Evolutionary conservation across 2,888 invertebrate genomes (phyloP), one percentile per base, ranked within the genome.

Genomic region (Colostygia pectinataria): DNA sequence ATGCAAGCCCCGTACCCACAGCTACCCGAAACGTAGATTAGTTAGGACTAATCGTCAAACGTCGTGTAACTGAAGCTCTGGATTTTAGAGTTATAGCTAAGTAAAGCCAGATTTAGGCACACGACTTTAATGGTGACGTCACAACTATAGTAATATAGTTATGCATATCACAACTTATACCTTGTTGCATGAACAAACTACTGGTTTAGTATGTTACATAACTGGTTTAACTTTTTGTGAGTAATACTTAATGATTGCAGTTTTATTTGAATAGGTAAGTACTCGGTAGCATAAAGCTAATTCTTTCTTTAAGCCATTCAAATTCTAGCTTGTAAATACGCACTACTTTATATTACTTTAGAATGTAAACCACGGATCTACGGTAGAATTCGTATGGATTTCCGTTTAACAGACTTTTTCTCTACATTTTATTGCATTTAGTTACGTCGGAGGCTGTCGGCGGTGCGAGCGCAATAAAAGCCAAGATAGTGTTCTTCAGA

Each of bases 401-500:
- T 65, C 54, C 65, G 59, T 69, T 68, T 61, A 64, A 63, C 49
- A 48, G 62, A 67, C 57, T 65, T 70, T 63, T 62, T 68, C 55
- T 61, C 52, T 65, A 72, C 63, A 68, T 74, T 74, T 78, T 72
- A 77, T 76, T 77, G 66, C 70, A 77, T 81, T 78, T 76, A 73
- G 68, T 76, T 71, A 68, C 68, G 66, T 71, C 64, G 66, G 68
- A 67, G 68, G 63, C 69, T 73, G 76, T 77, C 74, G 75, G 57
- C 71, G 68, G 67, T 68, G 69, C 66, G 73, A 66, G 68, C 74
- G 73, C 79, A 80, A 81, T 85, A 83, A 85, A 85, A 84, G 80
- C 77, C 67, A 64, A 79, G 81, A 88, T 88, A 88, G 86, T 88
- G 84, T 83, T 78, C 77, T 83, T 80, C 70, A 80, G 83, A 86